Base-by-base conservation (phyloP, 92 coral and sea anemone genomes). In the Phenganax stokvisi region DNA sequence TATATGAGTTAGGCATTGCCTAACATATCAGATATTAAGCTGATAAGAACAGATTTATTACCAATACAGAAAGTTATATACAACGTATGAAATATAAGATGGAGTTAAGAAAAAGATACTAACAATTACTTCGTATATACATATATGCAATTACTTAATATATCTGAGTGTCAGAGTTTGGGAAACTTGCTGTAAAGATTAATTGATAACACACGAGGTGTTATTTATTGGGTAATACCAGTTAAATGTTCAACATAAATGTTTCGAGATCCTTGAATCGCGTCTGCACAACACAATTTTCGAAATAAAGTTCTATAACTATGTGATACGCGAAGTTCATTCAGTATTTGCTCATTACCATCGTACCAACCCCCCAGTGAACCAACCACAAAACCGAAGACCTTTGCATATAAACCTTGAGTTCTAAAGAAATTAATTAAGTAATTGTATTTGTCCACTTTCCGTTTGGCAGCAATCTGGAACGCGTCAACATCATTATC, bases 21-120 rank as follows among this genome's bases (percentile, higher is more conserved):
- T 76, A 57, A 57, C 80, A 76, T 90, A 90, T 90, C 90, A 87
- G 93, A 87, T 90, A 90, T 90, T 90, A 90, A 87, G 93, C 93
- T 90, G 93, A 90, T 90, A 90, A 90, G 91, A 90, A 90, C 94
- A 88, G 88, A 88, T 12, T 66, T 37, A 67, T 72, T 20, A 20
- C 25, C 25, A 20, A 15, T 76, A 76, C 6, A 56, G 76, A 58
- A 74, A 79, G 37, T 79, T 74, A 17, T 75, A 79, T 8, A 79
- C 25, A 20, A 20, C 25, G 25, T 20, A 20, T 20, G 25, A 55
- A 30, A 79, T 44, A 55, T 80, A 76, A 8, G 84, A 64, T 0
- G 68, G 84, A 10, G 84, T 80, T 80, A 20, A 20, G 25, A 20
- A 20, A 20, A 20, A 20, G 25, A 20, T 20, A 20, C 25, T 20